Base-by-base conservation (phyloP, 1,140 invertebrate species). In the Epicauta chinensis region DNA sequence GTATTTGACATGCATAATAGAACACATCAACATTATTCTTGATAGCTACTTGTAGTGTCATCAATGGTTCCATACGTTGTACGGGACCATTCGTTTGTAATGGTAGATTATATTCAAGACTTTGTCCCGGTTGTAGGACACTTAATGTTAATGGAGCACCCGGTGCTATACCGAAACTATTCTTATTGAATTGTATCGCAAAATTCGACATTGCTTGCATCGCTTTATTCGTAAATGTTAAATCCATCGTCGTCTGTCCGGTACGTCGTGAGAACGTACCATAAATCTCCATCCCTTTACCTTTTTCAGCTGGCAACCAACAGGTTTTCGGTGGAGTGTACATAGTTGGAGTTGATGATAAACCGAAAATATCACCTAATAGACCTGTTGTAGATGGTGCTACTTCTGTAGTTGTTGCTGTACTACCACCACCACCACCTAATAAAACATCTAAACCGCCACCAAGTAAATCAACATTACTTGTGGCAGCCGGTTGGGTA, bases 21-120 rank as follows among this genome's bases (percentile, higher is more conserved):
- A 98, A 95, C 2, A 99, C 91, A 73, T 97, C 95, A 15, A 99
- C 92, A 73, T 96, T 98, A 76, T 99, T 99, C 75, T 99, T 99
- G 10, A 99, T 82, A 9, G 97, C 97, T 50, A 99, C 91, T 57
- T 97, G 93, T 38, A 98, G 73, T 75, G 95, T 98, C 54, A 91
- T 97, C 1, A 99, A 76, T 5, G 97, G 97, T 40, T 98, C 93
- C 94, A 98, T 98, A 45, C 92, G 83, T 73, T 96, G 92, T 15
- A 98, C 86, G 34, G 90, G 89, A n/a, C 96, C 97, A 49, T 77
- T 81, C 4, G 89, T 92, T 54, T 81, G 85, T 11, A 98, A 73
- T 2, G 80, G 71, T 16, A 99, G 71, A 45, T 80, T 83, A 0
- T 84, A 80, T 66, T 94, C 91, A 16, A 84, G 80, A 51, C 79